These are phyloP conservation scores for Gobionotothen gibberifrons DNA, from an alignment of 2,797 vertebrate genomes.

Conservation along the genomic window DNA sequence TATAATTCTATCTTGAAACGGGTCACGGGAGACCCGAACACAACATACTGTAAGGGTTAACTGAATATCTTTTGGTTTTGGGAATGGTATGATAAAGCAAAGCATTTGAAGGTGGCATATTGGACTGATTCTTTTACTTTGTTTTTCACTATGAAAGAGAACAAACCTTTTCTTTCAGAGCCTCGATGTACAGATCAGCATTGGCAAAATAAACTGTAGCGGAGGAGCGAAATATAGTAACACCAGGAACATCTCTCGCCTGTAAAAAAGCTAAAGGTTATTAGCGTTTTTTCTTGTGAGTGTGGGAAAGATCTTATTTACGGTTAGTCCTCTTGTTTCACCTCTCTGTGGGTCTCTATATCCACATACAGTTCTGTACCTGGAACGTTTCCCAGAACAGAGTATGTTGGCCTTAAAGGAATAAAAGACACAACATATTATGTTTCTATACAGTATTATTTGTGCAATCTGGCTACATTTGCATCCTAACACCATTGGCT, in stretches of 20 bases:
- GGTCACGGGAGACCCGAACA: too few species aligned
- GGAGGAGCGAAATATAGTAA: constrained; percentile 95
- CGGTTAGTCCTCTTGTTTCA: constrained; percentile 42
- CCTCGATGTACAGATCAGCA: constrained; percentile 91
- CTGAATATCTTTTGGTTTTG: neutral
- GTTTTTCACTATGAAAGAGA: neutral
- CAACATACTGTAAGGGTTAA: too few species aligned
- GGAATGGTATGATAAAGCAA: neutral
- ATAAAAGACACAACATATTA: constrained; percentile 3
- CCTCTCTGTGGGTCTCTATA: constrained; percentile 81
- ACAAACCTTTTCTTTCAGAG: constrained; percentile 91
- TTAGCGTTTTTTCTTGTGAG: neutral
- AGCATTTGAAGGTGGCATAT: neutral
- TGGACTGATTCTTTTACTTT: neutral
- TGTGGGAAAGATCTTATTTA: neutral
- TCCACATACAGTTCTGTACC: constrained; percentile 87
- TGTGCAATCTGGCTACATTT: neutral
- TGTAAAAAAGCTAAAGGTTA: constrained; percentile 60
- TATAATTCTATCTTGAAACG: too few species aligned
- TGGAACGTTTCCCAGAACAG: constrained; percentile 83
- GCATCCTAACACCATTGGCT: neutral
- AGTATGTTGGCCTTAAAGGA: constrained; percentile 81
- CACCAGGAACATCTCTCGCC: constrained; percentile 91
- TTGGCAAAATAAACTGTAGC: constrained; percentile 95
- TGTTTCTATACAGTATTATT: neutral